Conservation (phyloP, 2,113 vertebrate genomes). For the Tapirus terrestris region DNA sequence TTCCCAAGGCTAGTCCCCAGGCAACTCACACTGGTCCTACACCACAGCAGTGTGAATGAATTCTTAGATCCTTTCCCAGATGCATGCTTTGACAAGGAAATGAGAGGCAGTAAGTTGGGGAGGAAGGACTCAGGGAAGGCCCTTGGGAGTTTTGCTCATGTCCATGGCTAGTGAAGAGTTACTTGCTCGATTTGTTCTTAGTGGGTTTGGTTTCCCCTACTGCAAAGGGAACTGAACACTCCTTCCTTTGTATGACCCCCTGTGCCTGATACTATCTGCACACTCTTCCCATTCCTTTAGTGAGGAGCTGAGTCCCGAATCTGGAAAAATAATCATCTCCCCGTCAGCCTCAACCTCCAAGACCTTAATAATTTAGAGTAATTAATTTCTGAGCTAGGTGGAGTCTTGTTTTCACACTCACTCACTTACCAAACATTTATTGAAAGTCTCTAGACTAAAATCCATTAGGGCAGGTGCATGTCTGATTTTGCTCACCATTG, state of each 20-base stretch:
- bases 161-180: neutral
- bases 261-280: neutral
- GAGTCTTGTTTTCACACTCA: neutral
- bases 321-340: conserved; percentile 15
- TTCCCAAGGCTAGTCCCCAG: neutral
- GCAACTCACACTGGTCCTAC: neutral
- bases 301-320: neutral
- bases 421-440: neutral
- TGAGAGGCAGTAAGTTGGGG: neutral
- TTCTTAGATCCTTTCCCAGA: neutral
- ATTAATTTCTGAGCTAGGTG: neutral
- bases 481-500: neutral
- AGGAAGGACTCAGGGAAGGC: neutral
- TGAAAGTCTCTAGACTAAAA: neutral
- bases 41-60: neutral
- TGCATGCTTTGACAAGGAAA: conserved; percentile 38
- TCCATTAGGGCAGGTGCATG: neutral
- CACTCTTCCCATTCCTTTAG: neutral
- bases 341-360: neutral
- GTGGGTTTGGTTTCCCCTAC: neutral
- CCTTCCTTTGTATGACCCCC: neutral
- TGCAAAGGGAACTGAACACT: neutral
- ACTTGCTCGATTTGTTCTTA: conserved; percentile 37
- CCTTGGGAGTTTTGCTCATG: neutral
- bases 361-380: neutral